phyloP scores from a whole-genome alignment of 2,888 invertebrate genomes.

The Sminthurides aquaticus region DNA sequence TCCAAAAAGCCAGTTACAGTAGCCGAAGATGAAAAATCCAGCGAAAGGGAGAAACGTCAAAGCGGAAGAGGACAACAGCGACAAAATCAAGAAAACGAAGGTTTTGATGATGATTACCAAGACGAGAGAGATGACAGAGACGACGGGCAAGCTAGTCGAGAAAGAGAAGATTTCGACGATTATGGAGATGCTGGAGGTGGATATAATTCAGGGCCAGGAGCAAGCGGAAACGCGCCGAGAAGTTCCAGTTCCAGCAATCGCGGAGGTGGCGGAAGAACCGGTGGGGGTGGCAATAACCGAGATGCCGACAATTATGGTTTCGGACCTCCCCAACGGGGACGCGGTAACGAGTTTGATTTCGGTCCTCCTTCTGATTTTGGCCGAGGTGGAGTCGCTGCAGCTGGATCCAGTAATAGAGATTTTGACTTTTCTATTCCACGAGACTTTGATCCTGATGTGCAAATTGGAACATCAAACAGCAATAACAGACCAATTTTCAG shows the following conservation, averaged over 20 bases:
- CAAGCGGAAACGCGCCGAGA: constrained; percentile 3
- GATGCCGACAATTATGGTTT: constrained; percentile 17
- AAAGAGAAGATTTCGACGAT: constrained; percentile 11
- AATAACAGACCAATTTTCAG: constrained; percentile 28
- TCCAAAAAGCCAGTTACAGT: not conserved
- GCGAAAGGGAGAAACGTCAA: constrained; percentile 19
- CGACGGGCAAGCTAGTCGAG: constrained; percentile 27
- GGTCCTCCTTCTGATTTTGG: constrained; percentile 33
- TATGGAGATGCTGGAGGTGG: constrained; percentile 15
- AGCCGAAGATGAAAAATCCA: not conserved
- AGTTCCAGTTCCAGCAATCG: not conserved
- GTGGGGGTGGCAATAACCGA: constrained; percentile 16
- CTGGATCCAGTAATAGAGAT: constrained; percentile 20
- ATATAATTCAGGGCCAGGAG: not conserved
- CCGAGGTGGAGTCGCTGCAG: constrained; percentile 11
- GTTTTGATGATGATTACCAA: constrained; percentile 28
- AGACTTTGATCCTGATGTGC: constrained; percentile 40
- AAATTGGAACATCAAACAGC: constrained; percentile 29
- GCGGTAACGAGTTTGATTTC: constrained; percentile 28
- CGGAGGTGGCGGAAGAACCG: constrained; percentile 1
- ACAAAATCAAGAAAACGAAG: constrained; percentile 9
- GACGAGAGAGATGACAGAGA: constrained; percentile 44
- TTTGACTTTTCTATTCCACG: constrained; percentile 36
- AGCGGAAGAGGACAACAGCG: not conserved
- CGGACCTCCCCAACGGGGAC: constrained; percentile 16